A percentile compares a stretch with the other conserved stretches of the same genome.
Conservation (phyloP, 2,113 vertebrate species). For the Oophaga pumilio region DNA sequence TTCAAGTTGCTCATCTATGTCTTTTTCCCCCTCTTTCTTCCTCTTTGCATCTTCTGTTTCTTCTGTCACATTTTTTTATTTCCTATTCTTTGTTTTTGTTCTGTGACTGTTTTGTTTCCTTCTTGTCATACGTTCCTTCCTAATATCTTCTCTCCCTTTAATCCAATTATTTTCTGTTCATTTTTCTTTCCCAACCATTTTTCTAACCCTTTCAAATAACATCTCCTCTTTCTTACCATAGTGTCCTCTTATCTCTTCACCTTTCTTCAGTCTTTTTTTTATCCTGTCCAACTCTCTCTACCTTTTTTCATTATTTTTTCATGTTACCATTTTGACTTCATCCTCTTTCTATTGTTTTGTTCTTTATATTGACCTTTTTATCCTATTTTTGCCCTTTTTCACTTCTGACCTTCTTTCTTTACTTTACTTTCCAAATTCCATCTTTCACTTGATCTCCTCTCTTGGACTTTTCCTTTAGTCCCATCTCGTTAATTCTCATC, state of each 20-base stretch:
- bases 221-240: neutral
- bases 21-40: neutral
- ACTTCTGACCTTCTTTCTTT: neutral
- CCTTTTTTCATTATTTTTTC: neutral
- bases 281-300: no score
- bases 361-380: neutral
- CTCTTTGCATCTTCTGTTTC: neutral
- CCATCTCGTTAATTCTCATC: neutral
- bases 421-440: neutral
- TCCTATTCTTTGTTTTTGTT: neutral
- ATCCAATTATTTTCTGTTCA: neutral
- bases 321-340: neutral
- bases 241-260: neutral
- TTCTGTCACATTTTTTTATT: neutral
- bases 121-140: neutral
- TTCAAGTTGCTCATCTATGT: neutral
- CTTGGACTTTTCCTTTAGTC: neutral
- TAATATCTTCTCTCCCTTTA: neutral
- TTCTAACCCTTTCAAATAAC: neutral
- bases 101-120: neutral
- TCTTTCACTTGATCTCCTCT: neutral
- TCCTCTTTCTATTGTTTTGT: neutral
- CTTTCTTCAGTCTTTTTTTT: neutral
- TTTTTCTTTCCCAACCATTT: neutral
- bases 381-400: neutral